These are phyloP conservation scores for Actinemys pallida DNA, from an alignment of 2,113 vertebrate genomes.

Conservation along the genomic window DNA sequence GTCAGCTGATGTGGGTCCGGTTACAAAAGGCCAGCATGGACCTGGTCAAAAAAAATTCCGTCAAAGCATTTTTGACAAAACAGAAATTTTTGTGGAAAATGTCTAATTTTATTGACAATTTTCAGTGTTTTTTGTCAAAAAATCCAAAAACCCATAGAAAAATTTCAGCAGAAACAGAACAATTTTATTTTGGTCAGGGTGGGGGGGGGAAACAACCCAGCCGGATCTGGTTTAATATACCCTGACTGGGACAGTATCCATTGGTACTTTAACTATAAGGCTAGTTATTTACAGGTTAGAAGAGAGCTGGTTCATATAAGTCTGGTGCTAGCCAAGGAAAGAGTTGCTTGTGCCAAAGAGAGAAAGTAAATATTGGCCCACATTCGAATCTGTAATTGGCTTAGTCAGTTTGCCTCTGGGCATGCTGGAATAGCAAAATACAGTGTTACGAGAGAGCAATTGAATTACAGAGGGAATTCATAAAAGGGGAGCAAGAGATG, in stretches of 20 bases:
- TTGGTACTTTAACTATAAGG: background rate
- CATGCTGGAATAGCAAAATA: conserved; percentile 11
- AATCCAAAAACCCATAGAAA: background rate
- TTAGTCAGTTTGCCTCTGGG: conserved; percentile 10
- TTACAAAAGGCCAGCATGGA: background rate
- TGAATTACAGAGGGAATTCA: background rate
- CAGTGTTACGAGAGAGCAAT: background rate
- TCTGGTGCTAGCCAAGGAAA: background rate
- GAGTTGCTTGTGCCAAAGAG: background rate
- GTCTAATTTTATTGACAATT: background rate
- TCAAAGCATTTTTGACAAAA: background rate
- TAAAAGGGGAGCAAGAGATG: background rate
- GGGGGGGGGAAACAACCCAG: background rate
- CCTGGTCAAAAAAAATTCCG: background rate
- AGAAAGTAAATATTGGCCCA: background rate
- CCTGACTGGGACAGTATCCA: background rate
- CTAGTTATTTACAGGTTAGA: background rate
- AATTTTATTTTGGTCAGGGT: too few species aligned
- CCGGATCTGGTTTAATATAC: background rate
- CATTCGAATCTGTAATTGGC: background rate
- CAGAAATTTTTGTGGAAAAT: background rate
- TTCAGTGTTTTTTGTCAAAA: background rate
- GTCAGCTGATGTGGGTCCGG: background rate
- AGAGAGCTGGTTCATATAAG: background rate
- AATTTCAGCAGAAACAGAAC: background rate